Evolutionary conservation across 1,140 invertebrate genomes (phyloP).

Genomic region (Zaprionus capensis): DNA sequence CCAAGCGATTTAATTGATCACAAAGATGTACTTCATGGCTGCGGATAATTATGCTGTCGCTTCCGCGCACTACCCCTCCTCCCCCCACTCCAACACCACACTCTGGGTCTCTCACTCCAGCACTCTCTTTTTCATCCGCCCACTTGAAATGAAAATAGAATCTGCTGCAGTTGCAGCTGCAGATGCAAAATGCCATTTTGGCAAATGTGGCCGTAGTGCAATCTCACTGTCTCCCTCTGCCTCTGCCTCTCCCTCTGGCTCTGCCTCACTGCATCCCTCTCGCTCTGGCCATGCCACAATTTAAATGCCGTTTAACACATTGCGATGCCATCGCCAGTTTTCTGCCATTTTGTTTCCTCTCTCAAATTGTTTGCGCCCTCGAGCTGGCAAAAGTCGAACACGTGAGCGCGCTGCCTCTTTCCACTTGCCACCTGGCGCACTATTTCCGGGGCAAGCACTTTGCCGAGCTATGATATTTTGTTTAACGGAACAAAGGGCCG

Average conservation of each 20-base stretch:
- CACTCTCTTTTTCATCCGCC: not conserved
- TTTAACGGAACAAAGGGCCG: conserved; percentile 5
- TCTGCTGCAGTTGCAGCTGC: conserved; percentile 1
- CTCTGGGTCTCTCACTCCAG: not conserved
- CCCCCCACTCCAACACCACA: not conserved
- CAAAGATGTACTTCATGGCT: conserved; percentile 1
- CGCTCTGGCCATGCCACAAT: not conserved
- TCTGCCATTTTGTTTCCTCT: conserved; percentile 6
- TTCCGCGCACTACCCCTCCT: not conserved
- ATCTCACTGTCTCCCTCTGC: not conserved
- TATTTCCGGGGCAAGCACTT: conserved; percentile 6
- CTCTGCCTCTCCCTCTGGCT: not conserved
- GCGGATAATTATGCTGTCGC: conserved; percentile 5
- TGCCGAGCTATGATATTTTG: conserved; percentile 2
- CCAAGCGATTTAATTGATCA: not conserved
- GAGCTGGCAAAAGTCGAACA: conserved; percentile 4
- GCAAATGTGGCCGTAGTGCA: not conserved
- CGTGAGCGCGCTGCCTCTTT: conserved; percentile 1
- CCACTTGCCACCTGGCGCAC: not conserved
- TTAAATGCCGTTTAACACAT: conserved; percentile 7
- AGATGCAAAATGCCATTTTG: conserved; percentile 5
- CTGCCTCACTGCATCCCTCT: not conserved
- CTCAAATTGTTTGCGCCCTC: conserved; percentile 6
- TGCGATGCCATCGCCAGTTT: conserved; percentile 6
- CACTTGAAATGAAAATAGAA: not conserved